A percentile compares a stretch with the other conserved stretches of the same genome.
Conservation (phyloP, 1,140 invertebrate genomes). For the Lasioglossum baleicum region DNA sequence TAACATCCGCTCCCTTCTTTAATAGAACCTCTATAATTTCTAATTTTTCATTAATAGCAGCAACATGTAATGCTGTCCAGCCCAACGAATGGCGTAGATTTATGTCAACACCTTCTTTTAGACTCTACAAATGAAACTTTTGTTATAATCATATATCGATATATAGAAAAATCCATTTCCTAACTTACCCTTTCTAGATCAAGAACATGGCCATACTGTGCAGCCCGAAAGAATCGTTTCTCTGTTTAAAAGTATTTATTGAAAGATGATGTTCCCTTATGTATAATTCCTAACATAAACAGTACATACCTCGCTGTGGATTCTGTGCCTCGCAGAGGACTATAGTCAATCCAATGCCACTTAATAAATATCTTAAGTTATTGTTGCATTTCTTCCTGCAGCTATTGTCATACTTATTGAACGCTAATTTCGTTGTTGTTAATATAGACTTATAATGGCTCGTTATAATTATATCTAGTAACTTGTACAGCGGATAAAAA, state of each 20-base stretch:
- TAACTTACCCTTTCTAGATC: conserved; percentile 82
- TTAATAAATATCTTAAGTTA: conserved; percentile 52
- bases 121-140: conserved; percentile 52
- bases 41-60: conserved; percentile 87
- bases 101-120: conserved; percentile 79
- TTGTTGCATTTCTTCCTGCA: conserved; percentile 18
- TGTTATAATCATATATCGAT: neutral
- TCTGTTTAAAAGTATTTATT: conserved; percentile 76
- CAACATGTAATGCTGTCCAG: conserved; percentile 93
- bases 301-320: conserved; percentile 60
- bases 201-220: conserved; percentile 82
- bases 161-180: neutral
- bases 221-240: conserved; percentile 83
- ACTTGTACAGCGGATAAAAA: conserved; percentile 36
- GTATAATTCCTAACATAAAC: neutral
- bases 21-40: conserved; percentile 86
- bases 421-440: conserved; percentile 9
- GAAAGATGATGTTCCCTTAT: neutral
- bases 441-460: neutral
- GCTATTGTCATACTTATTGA: conserved; percentile 12
- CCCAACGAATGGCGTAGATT: conserved; percentile 87
- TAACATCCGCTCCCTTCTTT: conserved; percentile 88
- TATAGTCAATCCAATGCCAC: conserved; percentile 61
- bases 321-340: conserved; percentile 56
- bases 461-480: conserved; percentile 31